These are phyloP conservation scores for Microctonus brassicae DNA, from an alignment of 2,888 invertebrate species.

Conservation along the genomic window DNA sequence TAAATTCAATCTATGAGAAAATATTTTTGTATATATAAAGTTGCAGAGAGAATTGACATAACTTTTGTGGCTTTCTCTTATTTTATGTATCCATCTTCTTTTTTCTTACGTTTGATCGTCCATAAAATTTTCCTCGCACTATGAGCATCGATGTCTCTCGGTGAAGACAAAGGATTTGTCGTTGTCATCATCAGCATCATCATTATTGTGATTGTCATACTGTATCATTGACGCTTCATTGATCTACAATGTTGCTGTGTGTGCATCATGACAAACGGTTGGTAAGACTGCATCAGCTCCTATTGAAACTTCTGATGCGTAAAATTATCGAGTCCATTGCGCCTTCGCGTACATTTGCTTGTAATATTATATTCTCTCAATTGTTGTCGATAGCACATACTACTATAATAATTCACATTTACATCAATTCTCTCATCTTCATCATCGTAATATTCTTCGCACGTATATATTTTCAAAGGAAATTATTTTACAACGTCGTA, in stretches of 20 bases:
- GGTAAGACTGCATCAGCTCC: constrained; percentile 2
- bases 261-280: constrained; percentile 19
- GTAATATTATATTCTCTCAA: neutral
- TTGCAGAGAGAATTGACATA: too few relatives aligned
- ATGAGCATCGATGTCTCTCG: neutral
- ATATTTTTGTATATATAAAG: too few relatives aligned
- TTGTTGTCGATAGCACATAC: neutral
- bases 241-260: constrained; percentile 43
- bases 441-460: neutral
- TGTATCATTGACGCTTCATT: constrained; percentile 45
- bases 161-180: constrained; percentile 11
- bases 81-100: neutral
- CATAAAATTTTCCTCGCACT: too few relatives aligned
- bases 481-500: constrained; percentile 18
- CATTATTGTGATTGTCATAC: constrained; percentile 46
- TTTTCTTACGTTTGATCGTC: too few relatives aligned
- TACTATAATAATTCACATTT: neutral
- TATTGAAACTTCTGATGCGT: constrained; percentile 52
- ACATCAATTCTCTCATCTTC: neutral
- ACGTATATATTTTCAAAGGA: constrained; percentile 18
- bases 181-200: neutral
- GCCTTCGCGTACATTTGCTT: constrained; percentile 15
- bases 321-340: constrained; percentile 51
- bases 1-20: neutral
- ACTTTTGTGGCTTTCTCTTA: constrained; percentile 26